These are phyloP conservation scores for Numida meleagris DNA, from an alignment of 2,113 vertebrate genomes.

Conservation along the genomic window DNA sequence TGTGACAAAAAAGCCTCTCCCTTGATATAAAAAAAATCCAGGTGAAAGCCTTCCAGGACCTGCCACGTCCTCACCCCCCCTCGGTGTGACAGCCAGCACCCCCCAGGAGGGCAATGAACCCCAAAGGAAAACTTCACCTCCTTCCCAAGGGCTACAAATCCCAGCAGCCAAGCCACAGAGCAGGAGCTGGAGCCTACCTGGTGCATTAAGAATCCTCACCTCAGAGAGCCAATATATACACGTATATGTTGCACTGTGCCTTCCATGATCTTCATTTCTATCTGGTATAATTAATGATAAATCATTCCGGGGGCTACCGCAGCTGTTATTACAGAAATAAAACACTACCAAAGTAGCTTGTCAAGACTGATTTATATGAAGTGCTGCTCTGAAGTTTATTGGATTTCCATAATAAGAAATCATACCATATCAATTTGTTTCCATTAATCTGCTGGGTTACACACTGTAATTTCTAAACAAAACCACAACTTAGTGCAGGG, in stretches of 20 bases:
- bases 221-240: not conserved
- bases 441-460: constrained; percentile 42
- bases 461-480: constrained; percentile 32
- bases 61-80: not conserved
- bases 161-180: not conserved
- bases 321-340: constrained; percentile 74
- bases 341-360: constrained; percentile 63
- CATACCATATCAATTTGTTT: constrained; percentile 35
- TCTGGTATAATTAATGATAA: constrained; percentile 70
- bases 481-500: not conserved
- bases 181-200: not conserved
- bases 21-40: fast-evolving
- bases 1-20: not conserved
- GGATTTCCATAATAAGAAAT: constrained; percentile 74
- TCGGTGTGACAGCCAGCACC: fast-evolving
- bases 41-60: not conserved
- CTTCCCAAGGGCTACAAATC: not conserved
- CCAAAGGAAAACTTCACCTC: not conserved
- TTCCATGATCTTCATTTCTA: constrained; percentile 28
- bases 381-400: constrained; percentile 70
- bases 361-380: constrained; percentile 72
- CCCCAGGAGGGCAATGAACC: not conserved
- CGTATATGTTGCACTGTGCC: not conserved
- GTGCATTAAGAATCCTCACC: not conserved
- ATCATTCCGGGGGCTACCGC: constrained; percentile 27